Percentiles rank a stretch among this genome's conserved stretches.
These are phyloP conservation scores for Circaetus gallicus DNA, from an alignment of 2,113 vertebrate species.

Conservation along the genomic window DNA sequence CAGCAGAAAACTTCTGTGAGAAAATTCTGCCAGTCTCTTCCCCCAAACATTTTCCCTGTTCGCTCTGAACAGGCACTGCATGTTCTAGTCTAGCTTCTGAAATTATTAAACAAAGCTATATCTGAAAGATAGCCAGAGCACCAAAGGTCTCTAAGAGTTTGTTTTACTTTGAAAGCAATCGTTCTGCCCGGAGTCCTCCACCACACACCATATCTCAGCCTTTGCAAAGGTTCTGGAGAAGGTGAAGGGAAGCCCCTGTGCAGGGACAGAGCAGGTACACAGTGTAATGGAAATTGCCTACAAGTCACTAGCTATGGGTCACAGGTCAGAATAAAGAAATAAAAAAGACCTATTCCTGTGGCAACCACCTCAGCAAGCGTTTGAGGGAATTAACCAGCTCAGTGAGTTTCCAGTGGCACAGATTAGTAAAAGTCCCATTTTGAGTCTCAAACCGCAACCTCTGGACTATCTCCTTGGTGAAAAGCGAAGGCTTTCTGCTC, in stretches of 20 bases:
- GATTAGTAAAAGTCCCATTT: neutral
- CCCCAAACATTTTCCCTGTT: neutral
- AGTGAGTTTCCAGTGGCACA: neutral
- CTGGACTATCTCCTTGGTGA: neutral
- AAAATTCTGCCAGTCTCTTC: neutral
- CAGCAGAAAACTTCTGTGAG: neutral
- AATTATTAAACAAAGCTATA: neutral
- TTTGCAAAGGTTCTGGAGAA: neutral
- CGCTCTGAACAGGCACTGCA: fast-evolving
- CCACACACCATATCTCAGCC: neutral
- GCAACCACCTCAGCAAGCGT: neutral
- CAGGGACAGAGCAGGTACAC: neutral
- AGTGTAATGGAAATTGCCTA: neutral
- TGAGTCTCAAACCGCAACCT: neutral
- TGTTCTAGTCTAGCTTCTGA: neutral
- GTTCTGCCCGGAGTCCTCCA: neutral
- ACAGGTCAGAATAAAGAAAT: neutral
- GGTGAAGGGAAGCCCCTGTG: neutral
- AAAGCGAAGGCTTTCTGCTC: neutral
- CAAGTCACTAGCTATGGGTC: neutral
- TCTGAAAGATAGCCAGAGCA: neutral
- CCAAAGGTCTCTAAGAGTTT: neutral
- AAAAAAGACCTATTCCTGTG: neutral
- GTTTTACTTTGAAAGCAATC: neutral
- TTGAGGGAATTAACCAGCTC: neutral